Percentiles rank a stretch among this genome's conserved stretches.
These are phyloP conservation scores for Oceanodroma leucorhoa DNA, from an alignment of 2,797 vertebrate genomes.

Conservation along the genomic window DNA sequence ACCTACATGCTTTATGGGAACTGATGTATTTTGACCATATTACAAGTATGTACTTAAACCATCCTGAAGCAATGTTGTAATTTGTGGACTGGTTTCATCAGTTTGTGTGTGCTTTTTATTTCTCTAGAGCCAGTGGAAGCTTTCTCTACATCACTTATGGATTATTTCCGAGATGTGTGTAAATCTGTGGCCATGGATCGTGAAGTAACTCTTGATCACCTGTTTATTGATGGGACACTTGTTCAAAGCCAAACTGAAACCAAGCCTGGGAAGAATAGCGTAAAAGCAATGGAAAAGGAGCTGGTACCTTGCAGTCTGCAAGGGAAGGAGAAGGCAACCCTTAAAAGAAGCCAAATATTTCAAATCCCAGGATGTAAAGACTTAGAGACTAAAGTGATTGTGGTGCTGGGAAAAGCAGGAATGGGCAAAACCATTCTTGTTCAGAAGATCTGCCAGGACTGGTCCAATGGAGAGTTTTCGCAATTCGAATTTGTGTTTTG, in stretches of 20 bases:
- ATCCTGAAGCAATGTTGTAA: neutral
- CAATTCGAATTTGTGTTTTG: slow-evolving; percentile 90
- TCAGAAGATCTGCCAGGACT: slow-evolving; percentile 84
- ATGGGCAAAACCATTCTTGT: slow-evolving; percentile 88
- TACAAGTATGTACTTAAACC: neutral
- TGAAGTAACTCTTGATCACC: slow-evolving; percentile 64
- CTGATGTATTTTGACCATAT: neutral
- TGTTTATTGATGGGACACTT: slow-evolving; percentile 80
- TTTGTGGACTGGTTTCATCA: neutral
- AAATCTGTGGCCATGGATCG: slow-evolving; percentile 52
- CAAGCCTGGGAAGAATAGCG: slow-evolving; percentile 72
- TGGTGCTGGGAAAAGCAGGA: slow-evolving; percentile 85
- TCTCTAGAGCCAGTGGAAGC: slow-evolving; percentile 77
- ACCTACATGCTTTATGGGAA: neutral
- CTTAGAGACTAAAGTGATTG: slow-evolving; percentile 75
- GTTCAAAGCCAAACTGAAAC: slow-evolving; percentile 73
- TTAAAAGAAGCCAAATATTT: slow-evolving; percentile 77
- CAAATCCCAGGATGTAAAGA: slow-evolving; percentile 17
- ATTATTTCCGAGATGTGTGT: slow-evolving; percentile 68
- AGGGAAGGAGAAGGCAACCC: slow-evolving; percentile 67
- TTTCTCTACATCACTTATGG: slow-evolving; percentile 73
- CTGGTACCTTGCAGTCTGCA: slow-evolving; percentile 75
- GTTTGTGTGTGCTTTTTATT: neutral
- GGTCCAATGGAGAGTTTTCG: slow-evolving; percentile 80
- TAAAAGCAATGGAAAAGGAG: slow-evolving; percentile 84